These are phyloP conservation scores for Penaeus japonicus DNA, from an alignment of 1,140 invertebrate species.

Conservation along the genomic window DNA sequence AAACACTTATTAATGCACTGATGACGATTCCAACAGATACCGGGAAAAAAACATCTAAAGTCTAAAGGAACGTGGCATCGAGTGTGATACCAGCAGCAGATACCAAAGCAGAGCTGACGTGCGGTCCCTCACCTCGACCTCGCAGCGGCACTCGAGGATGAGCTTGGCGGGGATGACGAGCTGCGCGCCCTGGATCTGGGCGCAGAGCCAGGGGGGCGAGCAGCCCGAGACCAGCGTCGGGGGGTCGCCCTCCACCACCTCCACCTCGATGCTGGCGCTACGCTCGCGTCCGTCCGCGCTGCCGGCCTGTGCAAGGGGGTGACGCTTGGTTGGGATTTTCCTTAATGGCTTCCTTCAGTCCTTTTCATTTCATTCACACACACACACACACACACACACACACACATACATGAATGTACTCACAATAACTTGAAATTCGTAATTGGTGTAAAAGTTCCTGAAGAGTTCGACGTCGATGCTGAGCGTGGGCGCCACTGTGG, in stretches of 20 bases:
- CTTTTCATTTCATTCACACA: too few relatives aligned
- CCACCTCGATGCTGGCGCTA: slow-evolving; percentile 24
- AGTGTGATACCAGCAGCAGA: too few relatives aligned
- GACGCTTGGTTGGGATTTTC: too few relatives aligned
- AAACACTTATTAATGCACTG: too few relatives aligned
- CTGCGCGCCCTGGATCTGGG: slow-evolving; percentile 35
- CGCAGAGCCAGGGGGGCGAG: slow-evolving; percentile 43
- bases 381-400: not conserved
- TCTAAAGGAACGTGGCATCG: too few relatives aligned
- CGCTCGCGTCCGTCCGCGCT: slow-evolving; percentile 28
- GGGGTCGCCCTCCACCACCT: slow-evolving; percentile 50
- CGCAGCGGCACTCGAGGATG: slow-evolving; percentile 44
- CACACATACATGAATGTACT: not conserved
- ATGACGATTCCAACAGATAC: too few relatives aligned
- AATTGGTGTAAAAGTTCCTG: slow-evolving; percentile 13
- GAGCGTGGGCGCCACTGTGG: not conserved
- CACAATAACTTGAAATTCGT: slow-evolving; percentile 23
- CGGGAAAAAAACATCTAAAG: too few relatives aligned
- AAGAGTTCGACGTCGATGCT: slow-evolving; percentile 17
- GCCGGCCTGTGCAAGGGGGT: slow-evolving; percentile 10
- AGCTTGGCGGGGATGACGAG: slow-evolving; percentile 52
- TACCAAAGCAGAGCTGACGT: too few relatives aligned
- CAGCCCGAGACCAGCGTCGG: slow-evolving; percentile 45
- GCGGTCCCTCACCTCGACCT: slow-evolving; percentile 23
- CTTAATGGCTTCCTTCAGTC: too few relatives aligned